Base-by-base conservation (phyloP, 2,797 vertebrate species). In the Coilia nasus region DNA sequence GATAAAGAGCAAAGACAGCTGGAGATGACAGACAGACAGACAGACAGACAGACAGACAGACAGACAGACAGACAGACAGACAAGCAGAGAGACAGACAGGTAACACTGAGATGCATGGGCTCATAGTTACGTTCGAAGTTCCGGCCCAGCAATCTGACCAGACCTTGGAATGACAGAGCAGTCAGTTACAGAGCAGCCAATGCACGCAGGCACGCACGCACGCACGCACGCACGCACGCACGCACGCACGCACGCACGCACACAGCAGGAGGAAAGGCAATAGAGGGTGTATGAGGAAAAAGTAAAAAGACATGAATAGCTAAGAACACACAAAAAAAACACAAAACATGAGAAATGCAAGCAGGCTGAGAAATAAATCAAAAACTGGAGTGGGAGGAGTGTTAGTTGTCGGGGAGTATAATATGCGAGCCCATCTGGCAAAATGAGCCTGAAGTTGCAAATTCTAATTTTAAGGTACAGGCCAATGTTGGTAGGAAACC, bases 71-170 rank as follows among this genome's bases (percentile, higher is more conserved):
- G n/a, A n/a, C n/a, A n/a, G n/a, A n/a, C n/a, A n/a, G n/a, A n/a
- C n/a, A n/a, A 87, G 47, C 59, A 44, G 59, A 86, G 50, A 28
- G 41, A 54, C 54, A 67, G 54, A 82, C 11, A 44, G 31, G 35
- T n/a, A 41, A 90, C 91, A 94, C 93, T 94, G 94, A 94, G 93
- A 95, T 94, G 93, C 92, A 94, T 94, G 93, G 92, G 91, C 92
- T 95, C 89, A 96, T 95, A 96, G 94, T 95, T 95, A 95, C 94
- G 93, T 94, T 93, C 91, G 92, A 89, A 94, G 92, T 92, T 93
- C 92, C 92, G 92, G 90, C 94, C 94, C 95, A 93, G 93, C 93
- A 92, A 93, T 92, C 89, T 94, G 95, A 93, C 92, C 94, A 95
- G 95, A 95, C 94, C 94, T 95, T 95, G 91, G 91, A 94, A 95